Conservation (phyloP, 2,797 vertebrate genomes). For the Orestias chungarensis region DNA sequence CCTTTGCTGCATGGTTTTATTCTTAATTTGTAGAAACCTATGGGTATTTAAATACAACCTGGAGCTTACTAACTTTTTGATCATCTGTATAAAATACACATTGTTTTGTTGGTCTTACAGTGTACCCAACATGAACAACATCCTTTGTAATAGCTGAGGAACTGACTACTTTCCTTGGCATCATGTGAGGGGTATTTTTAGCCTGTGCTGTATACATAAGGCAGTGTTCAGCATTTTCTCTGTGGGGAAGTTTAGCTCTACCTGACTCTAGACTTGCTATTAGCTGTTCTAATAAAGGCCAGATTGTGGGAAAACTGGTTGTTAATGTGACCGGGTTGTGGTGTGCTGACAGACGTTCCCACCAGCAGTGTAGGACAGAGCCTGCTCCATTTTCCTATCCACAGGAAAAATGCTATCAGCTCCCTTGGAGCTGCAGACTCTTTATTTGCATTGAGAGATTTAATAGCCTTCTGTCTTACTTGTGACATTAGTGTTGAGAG, state of each 20-base stretch:
- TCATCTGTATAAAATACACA: slow-evolving; percentile 26
- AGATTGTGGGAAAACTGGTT: slow-evolving; percentile 80
- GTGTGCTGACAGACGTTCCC: slow-evolving; percentile 77
- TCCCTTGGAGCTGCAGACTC: slow-evolving; percentile 61
- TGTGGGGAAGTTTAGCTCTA: slow-evolving; percentile 77
- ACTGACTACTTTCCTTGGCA: slow-evolving; percentile 60
- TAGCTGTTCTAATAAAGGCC: slow-evolving; percentile 78
- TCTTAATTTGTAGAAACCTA: slow-evolving; percentile 2
- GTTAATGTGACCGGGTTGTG: slow-evolving; percentile 78
- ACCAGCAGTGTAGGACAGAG: slow-evolving; percentile 71
- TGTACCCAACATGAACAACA: slow-evolving; percentile 44
- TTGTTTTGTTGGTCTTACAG: slow-evolving; percentile 22
- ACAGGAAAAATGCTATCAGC: slow-evolving; percentile 71
- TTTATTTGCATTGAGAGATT: slow-evolving; percentile 69
- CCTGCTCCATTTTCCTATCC: slow-evolving; percentile 74
- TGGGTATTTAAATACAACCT: neutral
- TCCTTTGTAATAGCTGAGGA: slow-evolving; percentile 53
- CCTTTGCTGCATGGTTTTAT: slow-evolving; percentile 16
- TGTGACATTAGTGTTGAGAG: slow-evolving; percentile 62
- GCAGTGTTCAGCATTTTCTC: slow-evolving; percentile 67
- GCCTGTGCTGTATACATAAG: slow-evolving; percentile 65
- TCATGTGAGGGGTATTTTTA: slow-evolving; percentile 67
- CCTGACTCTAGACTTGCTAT: slow-evolving; percentile 76
- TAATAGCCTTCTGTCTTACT: slow-evolving; percentile 70
- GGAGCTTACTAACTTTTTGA: slow-evolving; percentile 27